Percentiles rank a stretch among this genome's conserved stretches.
Conservation (phyloP, 1,140 invertebrate genomes). For the Copidosoma floridanum region DNA sequence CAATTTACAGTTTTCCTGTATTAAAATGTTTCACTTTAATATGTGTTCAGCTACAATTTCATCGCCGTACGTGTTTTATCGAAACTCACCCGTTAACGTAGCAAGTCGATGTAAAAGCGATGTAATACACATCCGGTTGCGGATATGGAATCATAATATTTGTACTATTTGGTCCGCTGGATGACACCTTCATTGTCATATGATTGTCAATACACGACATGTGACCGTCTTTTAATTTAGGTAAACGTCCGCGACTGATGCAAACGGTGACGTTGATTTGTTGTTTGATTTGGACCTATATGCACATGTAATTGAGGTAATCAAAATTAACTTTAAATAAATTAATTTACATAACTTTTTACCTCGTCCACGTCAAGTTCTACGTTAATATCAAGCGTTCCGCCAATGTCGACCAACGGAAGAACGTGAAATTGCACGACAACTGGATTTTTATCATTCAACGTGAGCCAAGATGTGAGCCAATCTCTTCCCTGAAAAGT, state of each 20-base stretch:
- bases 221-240: slow-evolving; percentile 40
- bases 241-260: slow-evolving; percentile 47
- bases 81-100: slow-evolving; percentile 42
- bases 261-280: slow-evolving; percentile 48
- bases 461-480: slow-evolving; percentile 56
- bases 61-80: too few species aligned
- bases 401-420: slow-evolving; percentile 60
- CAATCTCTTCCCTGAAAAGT: slow-evolving; percentile 54
- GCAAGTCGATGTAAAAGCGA: slow-evolving; percentile 52
- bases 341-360: slow-evolving; percentile 16
- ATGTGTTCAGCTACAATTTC: too few species aligned
- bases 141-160: slow-evolving; percentile 58
- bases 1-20: slow-evolving; percentile 46
- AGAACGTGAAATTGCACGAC: slow-evolving; percentile 57
- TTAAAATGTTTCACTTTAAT: too few species aligned
- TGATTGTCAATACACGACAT: slow-evolving; percentile 45
- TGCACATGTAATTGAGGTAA: too few species aligned
- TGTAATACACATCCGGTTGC: slow-evolving; percentile 58
- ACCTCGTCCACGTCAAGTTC: slow-evolving; percentile 49
- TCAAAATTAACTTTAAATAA: too few species aligned
- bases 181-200: slow-evolving; percentile 47
- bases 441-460: slow-evolving; percentile 50
- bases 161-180: slow-evolving; percentile 36
- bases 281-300: slow-evolving; percentile 48
- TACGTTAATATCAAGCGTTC: slow-evolving; percentile 55